phyloP scores from a whole-genome alignment of 2,888 invertebrate species.

The Alsophila aescularia region DNA sequence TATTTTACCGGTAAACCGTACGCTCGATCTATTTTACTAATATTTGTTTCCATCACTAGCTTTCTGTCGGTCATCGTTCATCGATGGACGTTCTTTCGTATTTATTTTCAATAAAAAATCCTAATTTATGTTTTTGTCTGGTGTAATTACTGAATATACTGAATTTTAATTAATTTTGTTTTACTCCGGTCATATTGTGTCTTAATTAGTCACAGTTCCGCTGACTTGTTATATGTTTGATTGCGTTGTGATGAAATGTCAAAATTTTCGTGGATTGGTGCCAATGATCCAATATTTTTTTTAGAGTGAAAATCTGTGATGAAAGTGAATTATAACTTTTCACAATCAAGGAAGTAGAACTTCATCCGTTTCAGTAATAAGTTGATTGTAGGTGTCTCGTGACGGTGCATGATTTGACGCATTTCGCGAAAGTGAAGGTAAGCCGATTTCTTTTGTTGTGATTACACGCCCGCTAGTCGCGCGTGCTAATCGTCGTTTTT shows the following conservation, averaged over 20 bases:
- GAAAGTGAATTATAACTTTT: constrained; percentile 39
- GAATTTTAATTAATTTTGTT: constrained; percentile 3
- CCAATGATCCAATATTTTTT: constrained; percentile 69
- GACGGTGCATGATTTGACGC: constrained; percentile 68
- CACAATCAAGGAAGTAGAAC: background rate
- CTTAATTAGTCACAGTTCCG: constrained; percentile 4
- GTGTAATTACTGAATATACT: background rate
- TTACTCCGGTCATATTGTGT: background rate
- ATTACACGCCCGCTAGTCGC: constrained; percentile 24
- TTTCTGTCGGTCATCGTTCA: constrained; percentile 1
- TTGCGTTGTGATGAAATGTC: constrained; percentile 73
- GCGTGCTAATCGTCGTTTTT: constrained; percentile 34
- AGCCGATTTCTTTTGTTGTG: constrained; percentile 65
- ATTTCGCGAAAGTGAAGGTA: constrained; percentile 68
- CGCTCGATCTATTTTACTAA: background rate
- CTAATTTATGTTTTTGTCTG: constrained; percentile 1
- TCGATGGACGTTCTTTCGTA: constrained; percentile 5
- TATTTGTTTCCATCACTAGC: background rate
- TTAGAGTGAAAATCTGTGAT: constrained; percentile 63
- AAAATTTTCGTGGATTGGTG: constrained; percentile 77
- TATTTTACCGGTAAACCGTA: no score
- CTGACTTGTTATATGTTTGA: constrained; percentile 31
- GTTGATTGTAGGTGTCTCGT: constrained; percentile 22
- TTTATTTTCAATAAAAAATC: constrained; percentile 14
- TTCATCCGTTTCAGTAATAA: constrained; percentile 11